Base-by-base conservation (phyloP, 2,113 vertebrate genomes). In the Anhinga anhinga region DNA sequence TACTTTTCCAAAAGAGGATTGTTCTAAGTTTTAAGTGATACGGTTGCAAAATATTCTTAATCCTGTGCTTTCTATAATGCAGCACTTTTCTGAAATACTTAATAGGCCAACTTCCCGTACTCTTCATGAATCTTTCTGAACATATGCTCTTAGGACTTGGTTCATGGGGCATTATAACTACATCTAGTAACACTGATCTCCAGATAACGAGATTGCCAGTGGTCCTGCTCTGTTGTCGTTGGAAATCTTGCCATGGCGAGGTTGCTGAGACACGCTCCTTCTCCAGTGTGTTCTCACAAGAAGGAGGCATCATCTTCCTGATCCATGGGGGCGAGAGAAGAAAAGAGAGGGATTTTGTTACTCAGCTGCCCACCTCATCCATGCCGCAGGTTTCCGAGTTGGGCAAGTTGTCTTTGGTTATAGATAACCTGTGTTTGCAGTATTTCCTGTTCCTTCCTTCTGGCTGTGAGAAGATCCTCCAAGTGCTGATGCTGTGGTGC, bases 1-100 rank as follows among this genome's bases (percentile, higher is more conserved):
- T 93, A 44, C 78, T 50, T 88, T 94, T 87, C 93, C 92, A 78
- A 70, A 91, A 72, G 45, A 82, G 79, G 73, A 65, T 92, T 97
- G 67, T 73, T 88, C 62, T 92, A 86, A 90, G 40, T 59, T 94
- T 90, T 55, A 76, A 69, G n/a, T 88, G 69, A 21, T 84, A 18
- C 2, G 56, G 50, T 84, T 93, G 58, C 79, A 86, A 66, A 86
- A 78, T 79, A 58, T 14, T 89, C 49, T 80, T 73, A 66, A 19
- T 89, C 19, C 30, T 74, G 16, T 84, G 47, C 62, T 89, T 95
- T 73, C 90, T 59, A 18, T 71, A 45, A 32, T 53, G 59, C 42
- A 92, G 40, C 38, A 79, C 45, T 92, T 47, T 83, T 88, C 61
- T 4, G 44, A 85, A 79, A 44, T n/a, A 49, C 5, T 67, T 20